These are phyloP conservation scores for Centropus bengalensis DNA, from an alignment of 2,113 vertebrate species.

Conservation along the genomic window DNA sequence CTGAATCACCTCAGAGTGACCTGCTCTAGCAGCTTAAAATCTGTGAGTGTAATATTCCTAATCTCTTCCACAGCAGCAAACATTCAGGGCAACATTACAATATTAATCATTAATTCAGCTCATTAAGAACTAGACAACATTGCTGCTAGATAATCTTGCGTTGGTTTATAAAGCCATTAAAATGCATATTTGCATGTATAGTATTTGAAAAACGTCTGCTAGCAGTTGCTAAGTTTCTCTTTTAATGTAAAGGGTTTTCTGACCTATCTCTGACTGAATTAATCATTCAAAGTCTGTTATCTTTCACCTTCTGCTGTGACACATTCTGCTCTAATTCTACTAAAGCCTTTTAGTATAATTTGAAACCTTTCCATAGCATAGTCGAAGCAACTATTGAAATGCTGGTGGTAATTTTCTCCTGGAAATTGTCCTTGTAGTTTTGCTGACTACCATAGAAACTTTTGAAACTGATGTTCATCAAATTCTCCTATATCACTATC, in stretches of 20 bases:
- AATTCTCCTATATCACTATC: not conserved
- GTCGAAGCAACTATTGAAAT: not conserved
- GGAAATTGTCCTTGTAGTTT: not conserved
- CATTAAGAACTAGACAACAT: not conserved
- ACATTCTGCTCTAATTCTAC: constrained; percentile 34
- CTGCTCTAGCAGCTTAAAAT: not conserved
- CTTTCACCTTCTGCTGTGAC: constrained; percentile 16
- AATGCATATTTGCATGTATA: not conserved
- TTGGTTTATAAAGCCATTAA: not conserved
- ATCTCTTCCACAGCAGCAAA: not conserved
- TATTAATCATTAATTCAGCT: not conserved
- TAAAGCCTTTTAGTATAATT: constrained; percentile 43
- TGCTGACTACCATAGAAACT: constrained; percentile 18
- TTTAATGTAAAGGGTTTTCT: constrained; percentile 18
- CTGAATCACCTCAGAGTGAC: not conserved
- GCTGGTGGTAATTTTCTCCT: constrained; percentile 15
- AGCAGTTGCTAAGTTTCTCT: not conserved
- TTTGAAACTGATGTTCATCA: not conserved
- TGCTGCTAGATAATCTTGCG: not conserved
- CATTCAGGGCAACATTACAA: not conserved
- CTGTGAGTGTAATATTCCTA: not conserved
- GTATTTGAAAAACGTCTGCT: not conserved
- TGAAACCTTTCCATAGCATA: not conserved
- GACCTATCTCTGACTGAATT: not conserved
- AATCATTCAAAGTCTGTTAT: constrained; percentile 25